Conservation (phyloP, 2,888 invertebrate genomes). For the Nymphalis c-album region DNA sequence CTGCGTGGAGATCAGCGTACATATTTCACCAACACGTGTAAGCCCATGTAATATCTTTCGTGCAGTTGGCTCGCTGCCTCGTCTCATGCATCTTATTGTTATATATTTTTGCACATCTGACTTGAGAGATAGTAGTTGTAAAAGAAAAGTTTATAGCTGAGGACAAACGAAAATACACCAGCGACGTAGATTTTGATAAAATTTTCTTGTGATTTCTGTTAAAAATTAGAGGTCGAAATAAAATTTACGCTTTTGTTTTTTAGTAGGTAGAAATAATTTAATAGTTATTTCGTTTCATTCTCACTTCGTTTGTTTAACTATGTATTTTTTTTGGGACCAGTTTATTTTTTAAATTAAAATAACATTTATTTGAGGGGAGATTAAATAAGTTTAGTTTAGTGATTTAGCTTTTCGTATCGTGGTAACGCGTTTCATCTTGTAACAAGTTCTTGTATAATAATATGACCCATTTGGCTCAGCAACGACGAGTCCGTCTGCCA, state of each 20-base stretch:
- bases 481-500: constrained; percentile 25
- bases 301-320: neutral
- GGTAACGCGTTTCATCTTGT: constrained; percentile 23
- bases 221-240: constrained; percentile 7
- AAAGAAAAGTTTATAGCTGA: constrained; percentile 21
- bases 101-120: constrained; percentile 29
- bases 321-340: too few species aligned
- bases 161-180: constrained; percentile 19
- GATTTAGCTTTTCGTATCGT: neutral
- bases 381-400: neutral
- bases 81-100: constrained; percentile 30
- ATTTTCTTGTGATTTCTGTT: constrained; percentile 1
- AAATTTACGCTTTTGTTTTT: constrained; percentile 12
- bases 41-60: constrained; percentile 23
- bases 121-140: constrained; percentile 19
- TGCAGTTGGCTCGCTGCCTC: constrained; percentile 35
- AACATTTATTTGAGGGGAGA: too few species aligned
- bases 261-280: neutral
- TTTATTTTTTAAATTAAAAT: too few species aligned
- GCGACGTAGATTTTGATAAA: neutral
- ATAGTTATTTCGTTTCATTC: constrained; percentile 10
- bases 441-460: constrained; percentile 24
- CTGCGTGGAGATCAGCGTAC: constrained; percentile 20
- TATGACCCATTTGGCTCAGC: constrained; percentile 37
- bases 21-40: constrained; percentile 28